Base-by-base conservation (phyloP, 2,888 invertebrate genomes). In the Rapana venosa region DNA sequence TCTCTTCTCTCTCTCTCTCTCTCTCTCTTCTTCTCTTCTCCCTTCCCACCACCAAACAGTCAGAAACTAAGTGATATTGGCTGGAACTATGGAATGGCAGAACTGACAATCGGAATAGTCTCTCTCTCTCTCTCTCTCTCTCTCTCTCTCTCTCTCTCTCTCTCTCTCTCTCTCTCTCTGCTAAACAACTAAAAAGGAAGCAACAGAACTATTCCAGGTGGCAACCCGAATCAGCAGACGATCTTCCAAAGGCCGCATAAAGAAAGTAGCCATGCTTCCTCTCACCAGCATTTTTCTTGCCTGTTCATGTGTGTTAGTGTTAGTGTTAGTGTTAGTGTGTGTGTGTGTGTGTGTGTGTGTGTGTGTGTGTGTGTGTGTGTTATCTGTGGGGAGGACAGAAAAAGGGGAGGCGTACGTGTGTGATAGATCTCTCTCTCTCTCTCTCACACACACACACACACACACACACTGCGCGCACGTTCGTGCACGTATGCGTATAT, bases 161-260 rank as follows among this genome's bases (percentile, higher is more conserved):
- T 20, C 79, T 6, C 79, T 35, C 79, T 79, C 79, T 79, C 79
- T 79, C 79, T 79, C 79, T 79, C 22, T n/a, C 74, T 26, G 6
- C 13, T 79, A 79, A 79, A 79, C 79, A 79, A 79, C 30, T 79
- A 79, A 79, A n/a, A 32, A 35, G 79, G n/a, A 35, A 26, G n/a
- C 35, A 26, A 11, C 35, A 35, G 22, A 35, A 35, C 20, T 66
- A 79, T 79, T 5, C 22, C 74, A 8, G 74, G 30, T n/a, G n/a
- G 30, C 30, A n/a, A 77, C 8, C n/a, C 74, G 2, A 30, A n/a
- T 32, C 35, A 35, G 79, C 79, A 79, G 79, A 79, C 79, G 35
- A 35, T 79, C 20, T 79, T 79, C 35, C 32, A 32, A 79, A 79
- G 32, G 79, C n/a, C 74, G n/a, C 74, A 26, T 74, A 79, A 32